phyloP scores from a whole-genome alignment of 1,140 invertebrate genomes.

The Coelopa frigida region DNA sequence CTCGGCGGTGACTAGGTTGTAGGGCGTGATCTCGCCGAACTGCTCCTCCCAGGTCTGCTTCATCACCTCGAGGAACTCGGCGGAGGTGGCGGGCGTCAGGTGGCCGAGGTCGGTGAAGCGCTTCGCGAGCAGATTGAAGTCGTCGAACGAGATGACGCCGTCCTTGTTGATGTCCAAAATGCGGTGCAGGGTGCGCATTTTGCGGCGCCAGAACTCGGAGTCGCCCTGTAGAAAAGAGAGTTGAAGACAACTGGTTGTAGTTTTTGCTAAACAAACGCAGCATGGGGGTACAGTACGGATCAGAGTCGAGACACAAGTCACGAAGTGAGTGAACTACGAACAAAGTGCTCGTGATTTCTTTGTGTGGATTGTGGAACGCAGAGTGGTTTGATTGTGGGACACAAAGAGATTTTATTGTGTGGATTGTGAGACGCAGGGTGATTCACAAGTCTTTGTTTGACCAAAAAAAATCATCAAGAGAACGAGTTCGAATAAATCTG shows the following conservation, averaged over 20 bases:
- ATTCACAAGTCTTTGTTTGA: too few relatives aligned
- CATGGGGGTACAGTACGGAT: too few relatives aligned
- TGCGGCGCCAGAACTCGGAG: slow-evolving; percentile 79
- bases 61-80: slow-evolving; percentile 60
- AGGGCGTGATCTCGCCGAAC: slow-evolving; percentile 72
- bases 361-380: too few relatives aligned
- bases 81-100: slow-evolving; percentile 52
- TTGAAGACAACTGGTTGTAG: background rate
- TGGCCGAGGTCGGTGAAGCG: slow-evolving; percentile 67
- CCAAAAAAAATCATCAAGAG: too few relatives aligned
- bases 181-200: slow-evolving; percentile 77
- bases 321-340: too few relatives aligned
- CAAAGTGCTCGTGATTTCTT: too few relatives aligned
- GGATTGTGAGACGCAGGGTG: too few relatives aligned
- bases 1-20: slow-evolving; percentile 71
- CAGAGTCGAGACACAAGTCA: too few relatives aligned
- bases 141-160: slow-evolving; percentile 73
- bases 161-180: slow-evolving; percentile 78
- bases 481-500: too few relatives aligned
- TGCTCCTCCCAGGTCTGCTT: slow-evolving; percentile 72
- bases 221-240: slow-evolving; percentile 52
- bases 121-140: slow-evolving; percentile 64
- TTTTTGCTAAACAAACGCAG: slow-evolving; percentile 1
- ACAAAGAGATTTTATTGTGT: too few relatives aligned
- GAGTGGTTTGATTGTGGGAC: too few relatives aligned